Evolutionary conservation across 2,888 invertebrate species (phyloP).

Genomic region (Atherix ibis): DNA sequence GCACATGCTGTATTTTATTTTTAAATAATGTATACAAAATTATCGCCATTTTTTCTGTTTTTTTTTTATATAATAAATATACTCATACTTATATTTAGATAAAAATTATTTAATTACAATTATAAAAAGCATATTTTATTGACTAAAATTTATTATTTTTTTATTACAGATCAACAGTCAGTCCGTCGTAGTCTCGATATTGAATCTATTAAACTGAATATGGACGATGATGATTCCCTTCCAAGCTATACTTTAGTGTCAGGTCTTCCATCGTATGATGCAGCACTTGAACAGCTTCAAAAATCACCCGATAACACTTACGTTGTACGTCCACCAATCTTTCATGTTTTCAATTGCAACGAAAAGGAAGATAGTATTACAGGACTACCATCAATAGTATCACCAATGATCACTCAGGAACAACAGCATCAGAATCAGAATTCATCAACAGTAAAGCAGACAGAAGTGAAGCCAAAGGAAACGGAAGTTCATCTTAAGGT

Average conservation of each 20-base stretch:
- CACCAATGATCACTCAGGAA: neutral
- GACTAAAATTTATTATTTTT: neutral
- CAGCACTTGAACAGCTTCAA: slow-evolving; percentile 41
- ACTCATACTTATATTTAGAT: no score
- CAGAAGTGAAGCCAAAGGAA: neutral
- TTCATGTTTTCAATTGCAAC: slow-evolving; percentile 8
- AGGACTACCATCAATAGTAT: neutral
- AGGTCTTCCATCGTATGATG: slow-evolving; percentile 45
- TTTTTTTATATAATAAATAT: no score
- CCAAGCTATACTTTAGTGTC: slow-evolving; percentile 48
- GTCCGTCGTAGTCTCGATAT: slow-evolving; percentile 16
- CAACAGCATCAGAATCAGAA: neutral
- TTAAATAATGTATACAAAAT: no score
- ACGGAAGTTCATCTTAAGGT: neutral
- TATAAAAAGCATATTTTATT: neutral
- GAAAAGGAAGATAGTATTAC: slow-evolving; percentile 4
- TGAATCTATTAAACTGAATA: slow-evolving; percentile 26
- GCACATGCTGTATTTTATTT: no score
- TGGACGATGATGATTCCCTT: slow-evolving; percentile 36
- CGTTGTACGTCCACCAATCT: slow-evolving; percentile 9
- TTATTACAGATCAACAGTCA: slow-evolving; percentile 18
- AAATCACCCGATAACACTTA: slow-evolving; percentile 20
- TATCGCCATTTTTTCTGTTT: no score
- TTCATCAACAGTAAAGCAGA: neutral
- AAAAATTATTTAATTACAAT: no score